phyloP scores from a whole-genome alignment of 2,113 vertebrate species.

The Himantopus leucocephalus region DNA sequence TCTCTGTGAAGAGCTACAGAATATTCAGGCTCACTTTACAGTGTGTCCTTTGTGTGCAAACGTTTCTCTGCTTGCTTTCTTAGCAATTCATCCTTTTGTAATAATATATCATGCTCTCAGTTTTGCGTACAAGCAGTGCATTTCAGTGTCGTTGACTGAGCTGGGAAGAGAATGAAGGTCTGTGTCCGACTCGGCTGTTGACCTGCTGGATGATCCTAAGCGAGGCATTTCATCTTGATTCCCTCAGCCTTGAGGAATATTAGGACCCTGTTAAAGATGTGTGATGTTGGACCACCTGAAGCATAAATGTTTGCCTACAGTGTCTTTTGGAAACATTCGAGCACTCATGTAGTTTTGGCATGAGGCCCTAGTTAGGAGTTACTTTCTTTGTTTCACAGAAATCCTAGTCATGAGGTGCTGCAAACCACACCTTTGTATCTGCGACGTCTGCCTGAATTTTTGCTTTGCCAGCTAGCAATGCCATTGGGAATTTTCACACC shows the following conservation, averaged over 20 bases:
- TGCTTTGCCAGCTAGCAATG: not conserved
- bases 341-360: not conserved
- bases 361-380: not conserved
- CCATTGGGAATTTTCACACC: not conserved
- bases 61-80: not conserved
- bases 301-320: not conserved
- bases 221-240: not conserved
- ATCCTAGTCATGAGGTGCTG: not conserved
- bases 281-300: not conserved
- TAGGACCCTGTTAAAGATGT: not conserved
- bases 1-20: not conserved
- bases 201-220: not conserved
- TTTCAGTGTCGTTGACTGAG: not conserved
- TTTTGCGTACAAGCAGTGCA: not conserved
- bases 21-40: not conserved
- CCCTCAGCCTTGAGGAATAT: not conserved
- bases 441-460: not conserved
- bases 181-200: not conserved
- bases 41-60: not conserved
- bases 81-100: not conserved
- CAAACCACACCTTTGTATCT: not conserved
- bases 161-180: not conserved
- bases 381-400: not conserved
- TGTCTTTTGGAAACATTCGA: not conserved
- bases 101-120: not conserved